Conservation (phyloP, 2,888 invertebrate genomes). For the Synergus laeviventris region DNA sequence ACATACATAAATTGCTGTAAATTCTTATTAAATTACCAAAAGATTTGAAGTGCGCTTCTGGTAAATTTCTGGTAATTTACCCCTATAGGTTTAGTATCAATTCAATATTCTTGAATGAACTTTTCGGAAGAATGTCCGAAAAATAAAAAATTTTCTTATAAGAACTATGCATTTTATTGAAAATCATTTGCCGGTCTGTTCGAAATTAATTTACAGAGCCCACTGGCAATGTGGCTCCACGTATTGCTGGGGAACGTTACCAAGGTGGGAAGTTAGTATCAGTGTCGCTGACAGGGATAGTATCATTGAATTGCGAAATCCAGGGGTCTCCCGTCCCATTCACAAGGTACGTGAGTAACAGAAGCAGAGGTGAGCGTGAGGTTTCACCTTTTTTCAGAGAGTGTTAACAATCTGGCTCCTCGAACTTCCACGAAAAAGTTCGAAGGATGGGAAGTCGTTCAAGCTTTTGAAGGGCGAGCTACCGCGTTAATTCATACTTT, state of each 20-base stretch:
- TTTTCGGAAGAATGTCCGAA: too few relatives aligned
- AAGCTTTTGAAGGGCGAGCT: slow-evolving; percentile 69
- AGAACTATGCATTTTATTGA: too few relatives aligned
- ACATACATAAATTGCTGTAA: too few relatives aligned
- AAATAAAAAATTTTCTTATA: too few relatives aligned
- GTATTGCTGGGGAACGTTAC: slow-evolving; percentile 80
- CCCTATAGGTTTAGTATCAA: too few relatives aligned
- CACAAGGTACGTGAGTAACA: slow-evolving; percentile 80
- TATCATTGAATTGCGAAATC: slow-evolving; percentile 83
- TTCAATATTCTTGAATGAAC: too few relatives aligned
- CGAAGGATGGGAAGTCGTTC: slow-evolving; percentile 77
- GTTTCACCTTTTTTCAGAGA: slow-evolving; percentile 78
- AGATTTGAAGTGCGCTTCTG: too few relatives aligned
- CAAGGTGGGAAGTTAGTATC: slow-evolving; percentile 81
- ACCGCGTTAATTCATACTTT: slow-evolving; percentile 83
- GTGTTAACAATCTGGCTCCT: slow-evolving; percentile 83
- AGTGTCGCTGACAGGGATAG: slow-evolving; percentile 77
- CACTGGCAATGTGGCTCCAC: slow-evolving; percentile 81
- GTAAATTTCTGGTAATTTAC: too few relatives aligned
- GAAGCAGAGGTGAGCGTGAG: slow-evolving; percentile 6
- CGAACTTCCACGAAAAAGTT: slow-evolving; percentile 77
- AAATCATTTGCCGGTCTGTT: not conserved
- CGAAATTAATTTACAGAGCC: slow-evolving; percentile 76
- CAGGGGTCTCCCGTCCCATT: slow-evolving; percentile 82
- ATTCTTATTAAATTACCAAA: too few relatives aligned